phyloP scores from a whole-genome alignment of 2,888 invertebrate genomes.

The Apodemia mormo region DNA sequence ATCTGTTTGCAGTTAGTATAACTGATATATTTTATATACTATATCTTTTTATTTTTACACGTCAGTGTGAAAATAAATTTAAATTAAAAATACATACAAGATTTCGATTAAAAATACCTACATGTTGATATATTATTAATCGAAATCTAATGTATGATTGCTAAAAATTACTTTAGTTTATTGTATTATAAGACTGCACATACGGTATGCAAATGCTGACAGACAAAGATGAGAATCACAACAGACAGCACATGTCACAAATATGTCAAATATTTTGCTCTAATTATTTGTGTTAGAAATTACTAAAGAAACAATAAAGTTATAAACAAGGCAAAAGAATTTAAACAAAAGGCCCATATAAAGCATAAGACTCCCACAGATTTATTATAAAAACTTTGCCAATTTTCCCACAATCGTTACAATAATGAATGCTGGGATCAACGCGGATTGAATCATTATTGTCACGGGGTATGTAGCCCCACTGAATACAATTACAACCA shows the following conservation, averaged over 20 bases:
- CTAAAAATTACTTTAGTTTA: too few species aligned
- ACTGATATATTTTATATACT: too few species aligned
- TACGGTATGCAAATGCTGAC: neutral
- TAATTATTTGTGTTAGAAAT: conserved; percentile 23
- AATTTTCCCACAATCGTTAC: conserved; percentile 76
- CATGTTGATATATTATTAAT: too few species aligned
- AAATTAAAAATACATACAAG: too few species aligned
- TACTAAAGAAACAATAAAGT: conserved; percentile 30
- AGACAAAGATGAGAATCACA: neutral
- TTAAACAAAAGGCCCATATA: conserved; percentile 47
- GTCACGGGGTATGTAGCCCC: conserved; percentile 55
- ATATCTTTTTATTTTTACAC: too few species aligned
- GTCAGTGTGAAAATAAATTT: too few species aligned
- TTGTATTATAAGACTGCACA: neutral
- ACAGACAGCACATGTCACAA: neutral
- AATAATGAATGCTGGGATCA: conserved; percentile 67
- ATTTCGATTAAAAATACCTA: too few species aligned
- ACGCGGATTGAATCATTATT: conserved; percentile 65
- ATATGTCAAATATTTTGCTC: conserved; percentile 14
- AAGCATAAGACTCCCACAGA: conserved; percentile 75
- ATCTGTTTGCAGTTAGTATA: too few species aligned
- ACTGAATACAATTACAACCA: conserved; percentile 44
- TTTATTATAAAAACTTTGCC: conserved; percentile 72
- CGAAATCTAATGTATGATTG: too few species aligned
- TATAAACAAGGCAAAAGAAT: conserved; percentile 15